Conservation (phyloP, 2,888 invertebrate species). For the Deilephila elpenor region DNA sequence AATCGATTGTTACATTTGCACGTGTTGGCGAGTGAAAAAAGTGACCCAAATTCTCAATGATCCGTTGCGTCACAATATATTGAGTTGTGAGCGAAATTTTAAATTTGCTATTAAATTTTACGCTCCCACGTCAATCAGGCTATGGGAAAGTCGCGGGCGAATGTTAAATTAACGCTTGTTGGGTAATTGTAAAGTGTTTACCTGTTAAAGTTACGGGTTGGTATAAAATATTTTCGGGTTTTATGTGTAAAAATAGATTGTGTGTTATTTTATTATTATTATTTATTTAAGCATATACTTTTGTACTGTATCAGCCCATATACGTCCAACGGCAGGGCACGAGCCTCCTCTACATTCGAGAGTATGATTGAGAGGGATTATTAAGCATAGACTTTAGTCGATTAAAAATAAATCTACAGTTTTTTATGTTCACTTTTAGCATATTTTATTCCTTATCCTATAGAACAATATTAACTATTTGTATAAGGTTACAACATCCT, state of each 20-base stretch:
- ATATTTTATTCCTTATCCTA: too few species aligned
- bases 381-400: too few species aligned
- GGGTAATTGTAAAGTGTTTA: constrained; percentile 29
- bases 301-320: too few species aligned
- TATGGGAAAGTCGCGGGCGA: constrained; percentile 50
- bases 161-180: constrained; percentile 43
- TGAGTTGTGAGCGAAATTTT: constrained; percentile 13
- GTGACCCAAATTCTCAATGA: constrained; percentile 42
- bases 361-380: too few species aligned
- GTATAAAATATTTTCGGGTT: not conserved
- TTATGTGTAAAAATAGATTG: not conserved
- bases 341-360: too few species aligned
- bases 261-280: too few species aligned
- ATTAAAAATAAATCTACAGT: too few species aligned
- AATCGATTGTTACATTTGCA: constrained; percentile 49
- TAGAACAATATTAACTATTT: too few species aligned
- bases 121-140: constrained; percentile 62
- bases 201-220: not conserved
- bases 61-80: constrained; percentile 26
- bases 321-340: too few species aligned
- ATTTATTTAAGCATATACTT: too few species aligned
- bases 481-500: too few species aligned
- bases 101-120: constrained; percentile 33
- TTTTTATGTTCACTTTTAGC: too few species aligned
- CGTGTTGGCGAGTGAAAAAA: constrained; percentile 72